phyloP scores from a whole-genome alignment of 2,888 invertebrate genomes.

The Mesopsocus fuscifrons region DNA sequence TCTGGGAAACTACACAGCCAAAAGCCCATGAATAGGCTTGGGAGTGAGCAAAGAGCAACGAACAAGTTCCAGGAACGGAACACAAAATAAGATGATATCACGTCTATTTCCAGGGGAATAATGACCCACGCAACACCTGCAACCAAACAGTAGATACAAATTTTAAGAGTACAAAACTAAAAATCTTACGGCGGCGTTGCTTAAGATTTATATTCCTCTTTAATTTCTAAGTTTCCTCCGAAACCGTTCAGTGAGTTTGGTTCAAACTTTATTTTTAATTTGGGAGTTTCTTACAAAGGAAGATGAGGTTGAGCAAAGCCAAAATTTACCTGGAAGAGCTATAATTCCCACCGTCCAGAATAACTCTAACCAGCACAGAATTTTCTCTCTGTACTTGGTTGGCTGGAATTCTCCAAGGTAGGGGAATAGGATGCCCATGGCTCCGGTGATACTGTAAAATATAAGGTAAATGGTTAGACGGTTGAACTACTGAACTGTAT shows the following conservation, averaged over 20 bases:
- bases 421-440: constrained; percentile 66
- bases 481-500: too few species aligned
- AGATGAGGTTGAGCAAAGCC: too few species aligned
- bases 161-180: constrained; percentile 3
- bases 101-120: constrained; percentile 46
- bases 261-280: background rate
- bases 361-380: constrained; percentile 70
- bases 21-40: constrained; percentile 43
- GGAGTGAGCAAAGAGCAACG: constrained; percentile 51
- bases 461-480: constrained; percentile 11
- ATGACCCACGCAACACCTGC: constrained; percentile 60
- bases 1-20: constrained; percentile 62
- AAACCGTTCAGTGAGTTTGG: too few species aligned
- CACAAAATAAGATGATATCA: constrained; percentile 35
- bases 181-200: background rate
- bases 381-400: constrained; percentile 57
- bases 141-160: too few species aligned
- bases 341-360: constrained; percentile 70
- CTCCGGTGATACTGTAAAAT: constrained; percentile 48
- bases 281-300: too few species aligned
- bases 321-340: constrained; percentile 46
- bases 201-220: too few species aligned
- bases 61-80: constrained; percentile 70
- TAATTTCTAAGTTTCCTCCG: too few species aligned
- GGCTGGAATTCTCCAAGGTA: constrained; percentile 68